Base-by-base conservation (phyloP, 2,888 invertebrate genomes). In the Neoitamus cyanurus region DNA sequence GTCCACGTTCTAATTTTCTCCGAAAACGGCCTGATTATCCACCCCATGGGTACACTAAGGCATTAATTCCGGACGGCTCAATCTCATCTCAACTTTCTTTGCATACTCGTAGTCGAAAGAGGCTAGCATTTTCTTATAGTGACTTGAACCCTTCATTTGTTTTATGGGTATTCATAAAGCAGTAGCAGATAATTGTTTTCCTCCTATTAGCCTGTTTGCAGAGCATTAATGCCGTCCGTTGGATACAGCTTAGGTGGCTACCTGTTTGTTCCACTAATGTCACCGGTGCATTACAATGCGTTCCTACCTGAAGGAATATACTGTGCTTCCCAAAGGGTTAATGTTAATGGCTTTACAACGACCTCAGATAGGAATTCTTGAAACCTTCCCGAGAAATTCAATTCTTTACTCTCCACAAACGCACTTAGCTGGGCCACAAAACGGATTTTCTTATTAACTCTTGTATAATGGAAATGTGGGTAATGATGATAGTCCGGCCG, bases 391-490 rank as follows among this genome's bases (percentile, higher is more conserved):
- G 25, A 42, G 75, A 75, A 75, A 75, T 42, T 75, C 73, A 34
- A 36, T 36, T 36, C 31, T 73, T 73, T 15, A 20, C 34, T 20
- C 36, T 73, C 75, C 75, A 75, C 42, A 75, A 75, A 75, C 42
- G 75, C 37, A 42, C 73, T 20, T 73, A 31, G 31, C 11, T 15
- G 73, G 73, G 36, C 36, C 37, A 75, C 75, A 75, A 75, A 42
- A 20, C 75, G 75, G 42, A 42, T 28, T 25, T 75, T 75, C 75
- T 34, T 75, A 75, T 75, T 75, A 75, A 75, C 75, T 75, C 75
- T 75, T 37, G 20, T 42, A 75, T 11, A 42, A 75, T 75, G 13
- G 42, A 42, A 37, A 58, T 58, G 58, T 58, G 25, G 37, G 75
- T 75, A 75, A 75, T 75, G 75, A 75, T 75, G 42, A 75, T 75